phyloP scores from a whole-genome alignment of 2,797 vertebrate genomes.

The Limnodromus scolopaceus region DNA sequence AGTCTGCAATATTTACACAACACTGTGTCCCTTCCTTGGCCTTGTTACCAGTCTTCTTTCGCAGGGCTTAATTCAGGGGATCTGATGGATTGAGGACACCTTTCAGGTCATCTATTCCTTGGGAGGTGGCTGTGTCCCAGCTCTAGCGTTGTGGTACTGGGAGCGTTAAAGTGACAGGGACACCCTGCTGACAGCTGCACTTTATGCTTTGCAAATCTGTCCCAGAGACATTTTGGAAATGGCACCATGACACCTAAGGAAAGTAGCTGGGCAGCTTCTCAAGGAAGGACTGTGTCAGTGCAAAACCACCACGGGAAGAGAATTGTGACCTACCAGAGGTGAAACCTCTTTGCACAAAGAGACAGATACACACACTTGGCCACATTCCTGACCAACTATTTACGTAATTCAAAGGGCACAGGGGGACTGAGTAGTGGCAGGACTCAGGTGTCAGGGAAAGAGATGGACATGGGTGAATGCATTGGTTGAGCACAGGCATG shows the following conservation, averaged over 20 bases:
- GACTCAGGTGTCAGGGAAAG: neutral
- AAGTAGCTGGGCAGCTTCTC: neutral
- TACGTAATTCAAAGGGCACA: neutral
- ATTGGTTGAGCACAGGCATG: neutral
- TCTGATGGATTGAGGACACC: slow-evolving; percentile 54
- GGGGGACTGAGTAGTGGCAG: neutral
- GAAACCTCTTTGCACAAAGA: neutral
- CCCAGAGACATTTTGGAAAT: neutral
- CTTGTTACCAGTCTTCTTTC: slow-evolving; percentile 31
- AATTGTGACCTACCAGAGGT: neutral
- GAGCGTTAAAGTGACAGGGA: neutral
- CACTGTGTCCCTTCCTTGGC: neutral
- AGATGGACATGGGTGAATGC: neutral
- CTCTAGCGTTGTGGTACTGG: neutral
- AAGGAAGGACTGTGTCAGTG: neutral
- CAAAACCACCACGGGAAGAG: neutral
- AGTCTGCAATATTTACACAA: slow-evolving; percentile 46
- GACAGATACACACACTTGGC: neutral
- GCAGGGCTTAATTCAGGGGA: slow-evolving; percentile 47
- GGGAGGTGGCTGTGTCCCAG: slow-evolving; percentile 22
- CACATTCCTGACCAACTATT: neutral
- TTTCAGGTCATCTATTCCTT: neutral
- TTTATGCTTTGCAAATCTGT: neutral
- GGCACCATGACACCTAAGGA: neutral
- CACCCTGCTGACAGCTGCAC: neutral